A percentile compares a stretch with the other conserved stretches of the same genome.
Evolutionary conservation across 2,113 vertebrate species (phyloP).

Genomic region (Pseudorasbora parva): DNA sequence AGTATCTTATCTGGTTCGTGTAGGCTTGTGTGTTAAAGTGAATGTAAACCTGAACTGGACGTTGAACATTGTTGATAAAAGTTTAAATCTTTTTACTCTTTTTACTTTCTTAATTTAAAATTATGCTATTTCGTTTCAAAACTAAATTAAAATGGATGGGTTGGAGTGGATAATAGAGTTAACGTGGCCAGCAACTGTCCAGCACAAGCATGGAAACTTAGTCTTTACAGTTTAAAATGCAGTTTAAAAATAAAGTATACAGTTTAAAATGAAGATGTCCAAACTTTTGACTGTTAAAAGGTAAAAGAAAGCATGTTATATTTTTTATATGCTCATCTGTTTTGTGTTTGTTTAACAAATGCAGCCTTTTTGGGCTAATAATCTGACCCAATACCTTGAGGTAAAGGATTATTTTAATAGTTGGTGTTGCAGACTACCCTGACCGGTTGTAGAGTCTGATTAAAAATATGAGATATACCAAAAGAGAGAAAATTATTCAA

Average conservation of each 20-base stretch:
- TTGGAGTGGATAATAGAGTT: too few relatives aligned
- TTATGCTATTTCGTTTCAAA: too few relatives aligned
- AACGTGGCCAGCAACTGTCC: too few relatives aligned
- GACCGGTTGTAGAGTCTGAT: too few relatives aligned
- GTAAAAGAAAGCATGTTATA: neutral
- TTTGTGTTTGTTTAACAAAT: conserved; percentile 33
- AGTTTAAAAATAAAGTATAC: too few relatives aligned
- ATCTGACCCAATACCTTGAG: neutral
- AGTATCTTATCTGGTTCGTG: neutral
- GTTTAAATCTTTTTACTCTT: too few relatives aligned
- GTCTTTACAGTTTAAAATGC: too few relatives aligned
- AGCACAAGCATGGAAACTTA: too few relatives aligned
- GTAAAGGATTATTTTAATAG: neutral
- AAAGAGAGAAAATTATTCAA: neutral
- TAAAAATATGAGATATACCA: too few relatives aligned
- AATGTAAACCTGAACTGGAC: neutral
- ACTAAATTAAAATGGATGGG: too few relatives aligned
- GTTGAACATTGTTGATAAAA: neutral
- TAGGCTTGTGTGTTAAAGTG: neutral
- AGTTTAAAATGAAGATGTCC: too few relatives aligned
- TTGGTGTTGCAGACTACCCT: neutral
- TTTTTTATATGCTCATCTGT: conserved; percentile 7
- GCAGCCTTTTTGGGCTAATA: neutral
- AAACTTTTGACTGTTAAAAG: neutral
- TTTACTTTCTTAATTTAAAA: too few relatives aligned